Evolutionary conservation across 2,113 vertebrate genomes (phyloP).

Genomic region (Butorides virescens): DNA sequence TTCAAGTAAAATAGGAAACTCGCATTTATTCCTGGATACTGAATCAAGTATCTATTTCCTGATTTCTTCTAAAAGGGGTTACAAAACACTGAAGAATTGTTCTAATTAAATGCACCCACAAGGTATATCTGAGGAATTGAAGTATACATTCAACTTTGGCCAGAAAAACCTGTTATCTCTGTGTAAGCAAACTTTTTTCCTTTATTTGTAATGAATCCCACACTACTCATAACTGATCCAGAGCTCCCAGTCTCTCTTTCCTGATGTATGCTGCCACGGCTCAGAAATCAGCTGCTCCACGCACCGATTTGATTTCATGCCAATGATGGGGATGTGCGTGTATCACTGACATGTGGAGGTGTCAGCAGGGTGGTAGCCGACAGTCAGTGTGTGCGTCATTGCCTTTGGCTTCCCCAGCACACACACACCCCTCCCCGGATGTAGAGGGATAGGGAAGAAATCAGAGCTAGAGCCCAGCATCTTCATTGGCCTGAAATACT

Average conservation of each 20-base stretch:
- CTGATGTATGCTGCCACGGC: accelerated
- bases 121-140: neutral
- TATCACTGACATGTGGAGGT: neutral
- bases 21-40: neutral
- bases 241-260: neutral
- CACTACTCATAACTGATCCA: neutral
- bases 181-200: neutral
- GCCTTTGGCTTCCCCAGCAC: neutral
- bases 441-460: neutral
- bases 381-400: no score
- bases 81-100: neutral
- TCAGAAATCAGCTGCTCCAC: neutral
- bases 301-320: accelerated
- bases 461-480: neutral
- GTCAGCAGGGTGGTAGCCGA: neutral
- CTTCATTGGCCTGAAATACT: neutral
- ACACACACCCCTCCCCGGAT: neutral
- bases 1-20: neutral
- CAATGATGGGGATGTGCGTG: accelerated
- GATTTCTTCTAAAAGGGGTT: neutral
- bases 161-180: neutral
- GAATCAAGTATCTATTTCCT: neutral
- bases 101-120: neutral
- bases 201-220: neutral
- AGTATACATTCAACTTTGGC: neutral